A percentile compares a stretch with the other conserved stretches of the same genome.
Evolutionary conservation across 2,113 vertebrate genomes (phyloP).

Genomic region (Bubo blakistoni): DNA sequence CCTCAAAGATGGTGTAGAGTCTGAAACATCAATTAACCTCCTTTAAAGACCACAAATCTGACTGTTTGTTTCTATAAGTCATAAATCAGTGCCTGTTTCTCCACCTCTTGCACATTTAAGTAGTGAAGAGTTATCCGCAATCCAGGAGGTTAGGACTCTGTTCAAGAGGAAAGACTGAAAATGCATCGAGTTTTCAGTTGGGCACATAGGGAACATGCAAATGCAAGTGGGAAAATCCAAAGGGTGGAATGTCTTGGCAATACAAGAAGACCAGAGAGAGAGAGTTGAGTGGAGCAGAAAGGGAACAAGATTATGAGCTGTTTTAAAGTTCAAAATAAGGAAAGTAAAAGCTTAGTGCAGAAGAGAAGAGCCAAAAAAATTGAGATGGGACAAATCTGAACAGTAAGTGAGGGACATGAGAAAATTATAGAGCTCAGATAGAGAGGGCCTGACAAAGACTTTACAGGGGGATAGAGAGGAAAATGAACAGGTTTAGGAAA

Average conservation of each 20-base stretch:
- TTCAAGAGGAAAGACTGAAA: background rate
- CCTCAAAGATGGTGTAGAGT: slow-evolving; percentile 73
- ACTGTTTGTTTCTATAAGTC: background rate
- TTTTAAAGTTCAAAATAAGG: background rate
- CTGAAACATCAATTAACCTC: slow-evolving; percentile 58
- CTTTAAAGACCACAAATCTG: background rate
- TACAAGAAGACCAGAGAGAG: background rate
- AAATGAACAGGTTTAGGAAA: background rate
- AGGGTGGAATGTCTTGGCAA: background rate
- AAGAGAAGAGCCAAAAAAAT: background rate
- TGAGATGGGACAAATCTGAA: background rate
- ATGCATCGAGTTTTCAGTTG: background rate
- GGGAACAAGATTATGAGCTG: background rate
- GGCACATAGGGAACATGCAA: background rate
- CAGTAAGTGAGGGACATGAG: background rate
- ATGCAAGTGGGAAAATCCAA: background rate
- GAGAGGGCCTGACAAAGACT: background rate
- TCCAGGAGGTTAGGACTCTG: background rate
- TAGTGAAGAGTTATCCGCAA: background rate
- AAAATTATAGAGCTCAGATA: background rate
- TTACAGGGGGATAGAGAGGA: background rate
- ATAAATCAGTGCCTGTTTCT: background rate
- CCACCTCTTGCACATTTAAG: background rate
- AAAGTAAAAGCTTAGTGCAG: background rate
- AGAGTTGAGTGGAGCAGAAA: background rate